Conservation (phyloP, 2,113 vertebrate genomes). For the Syrmaticus mikado region DNA sequence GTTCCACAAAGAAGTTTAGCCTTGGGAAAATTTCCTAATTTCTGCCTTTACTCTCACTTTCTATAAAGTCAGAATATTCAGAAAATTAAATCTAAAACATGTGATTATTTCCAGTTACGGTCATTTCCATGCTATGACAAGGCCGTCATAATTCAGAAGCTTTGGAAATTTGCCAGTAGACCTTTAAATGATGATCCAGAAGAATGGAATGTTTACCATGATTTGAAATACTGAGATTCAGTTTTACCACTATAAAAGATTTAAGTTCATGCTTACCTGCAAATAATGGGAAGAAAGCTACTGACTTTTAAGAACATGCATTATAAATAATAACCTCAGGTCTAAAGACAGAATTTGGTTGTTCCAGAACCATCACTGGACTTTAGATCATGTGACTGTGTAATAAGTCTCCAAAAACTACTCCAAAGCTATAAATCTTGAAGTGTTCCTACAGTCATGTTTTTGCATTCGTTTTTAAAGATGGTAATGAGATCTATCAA, state of each 20-base stretch:
- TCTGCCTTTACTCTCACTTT: not conserved
- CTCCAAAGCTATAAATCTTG: not conserved
- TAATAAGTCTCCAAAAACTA: conserved; percentile 27
- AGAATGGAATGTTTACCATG: not conserved
- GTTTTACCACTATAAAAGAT: not conserved
- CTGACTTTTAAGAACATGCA: conserved; percentile 15
- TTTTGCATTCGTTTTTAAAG: not conserved
- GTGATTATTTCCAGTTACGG: not conserved
- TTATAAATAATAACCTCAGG: conserved; percentile 21
- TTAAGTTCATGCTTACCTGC: not conserved
- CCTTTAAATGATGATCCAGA: not conserved
- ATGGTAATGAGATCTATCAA: not conserved
- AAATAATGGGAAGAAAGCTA: not conserved
- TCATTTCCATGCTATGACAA: not conserved
- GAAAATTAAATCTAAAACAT: not conserved
- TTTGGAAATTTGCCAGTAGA: not conserved
- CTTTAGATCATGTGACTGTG: not conserved
- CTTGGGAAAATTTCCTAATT: not conserved
- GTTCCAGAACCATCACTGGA: conserved; percentile 4
- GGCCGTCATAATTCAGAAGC: not conserved
- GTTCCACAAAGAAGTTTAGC: not conserved
- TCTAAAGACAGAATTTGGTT: not conserved
- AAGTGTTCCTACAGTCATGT: not conserved
- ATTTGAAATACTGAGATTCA: not conserved
- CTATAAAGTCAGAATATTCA: not conserved